A percentile compares a stretch with the other conserved stretches of the same genome.
Evolutionary conservation across 2,113 vertebrate species (phyloP).

Genomic region (Neogobius melanostomus): DNA sequence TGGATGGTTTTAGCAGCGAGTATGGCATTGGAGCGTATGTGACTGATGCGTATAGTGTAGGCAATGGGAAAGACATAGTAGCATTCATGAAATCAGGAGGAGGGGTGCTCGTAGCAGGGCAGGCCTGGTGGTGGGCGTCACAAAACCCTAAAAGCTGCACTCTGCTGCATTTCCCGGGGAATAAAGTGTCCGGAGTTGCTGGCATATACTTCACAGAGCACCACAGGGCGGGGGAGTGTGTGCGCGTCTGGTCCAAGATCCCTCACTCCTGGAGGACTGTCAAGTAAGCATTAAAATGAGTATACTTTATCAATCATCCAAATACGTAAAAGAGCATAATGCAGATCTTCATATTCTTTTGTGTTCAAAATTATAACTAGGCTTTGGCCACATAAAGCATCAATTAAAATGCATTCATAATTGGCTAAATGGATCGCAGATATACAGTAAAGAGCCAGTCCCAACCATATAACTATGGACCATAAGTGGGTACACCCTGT

Average conservation of each 20-base stretch:
- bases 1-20: constrained; percentile 49
- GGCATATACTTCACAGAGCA: constrained; percentile 86
- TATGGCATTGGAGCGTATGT: constrained; percentile 79
- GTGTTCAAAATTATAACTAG: background rate
- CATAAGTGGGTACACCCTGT: too few relatives aligned
- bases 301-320: too few relatives aligned
- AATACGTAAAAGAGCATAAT: too few relatives aligned
- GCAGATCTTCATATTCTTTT: background rate
- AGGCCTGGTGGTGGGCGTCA: constrained; percentile 84
- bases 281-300: constrained; percentile 73
- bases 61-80: constrained; percentile 66
- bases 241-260: constrained; percentile 80
- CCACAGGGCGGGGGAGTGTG: constrained; percentile 57
- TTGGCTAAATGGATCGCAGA: too few relatives aligned
- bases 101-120: constrained; percentile 84
- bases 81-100: constrained; percentile 83
- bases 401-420: too few relatives aligned
- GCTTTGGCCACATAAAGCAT: too few relatives aligned
- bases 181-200: constrained; percentile 83
- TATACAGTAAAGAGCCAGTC: too few relatives aligned
- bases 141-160: constrained; percentile 73
- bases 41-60: constrained; percentile 75
- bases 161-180: constrained; percentile 81
- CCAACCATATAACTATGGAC: too few relatives aligned
- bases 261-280: constrained; percentile 80